These are phyloP conservation scores for Crossaster papposus DNA, from an alignment of 53 echinoderm and acorn worm genomes.

Conservation along the genomic window DNA sequence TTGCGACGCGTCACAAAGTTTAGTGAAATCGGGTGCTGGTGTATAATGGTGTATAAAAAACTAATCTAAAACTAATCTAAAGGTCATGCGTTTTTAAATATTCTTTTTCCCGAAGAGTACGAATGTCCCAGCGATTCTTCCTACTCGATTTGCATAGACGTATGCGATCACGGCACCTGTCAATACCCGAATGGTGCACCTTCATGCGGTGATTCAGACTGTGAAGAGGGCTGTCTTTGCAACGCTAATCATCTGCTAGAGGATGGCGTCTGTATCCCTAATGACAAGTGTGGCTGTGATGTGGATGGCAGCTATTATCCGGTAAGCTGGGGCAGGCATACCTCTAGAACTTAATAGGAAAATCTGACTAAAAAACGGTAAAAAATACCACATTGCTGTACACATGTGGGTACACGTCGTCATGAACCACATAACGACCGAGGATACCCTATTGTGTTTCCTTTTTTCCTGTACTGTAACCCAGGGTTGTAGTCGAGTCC, in stretches of 20 bases:
- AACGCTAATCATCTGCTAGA: slow-evolving; percentile 35
- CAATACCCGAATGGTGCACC: background rate
- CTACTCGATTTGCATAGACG: slow-evolving; percentile 30
- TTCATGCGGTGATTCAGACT: background rate
- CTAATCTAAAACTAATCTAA: no score
- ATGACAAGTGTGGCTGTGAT: slow-evolving; percentile 58
- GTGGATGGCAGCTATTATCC: slow-evolving; percentile 37
- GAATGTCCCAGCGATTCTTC: slow-evolving; percentile 15
- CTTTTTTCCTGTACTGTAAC: no score
- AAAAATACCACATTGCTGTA: no score
- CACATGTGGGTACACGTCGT: no score
- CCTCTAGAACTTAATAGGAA: slow-evolving; percentile 34
- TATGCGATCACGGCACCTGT: slow-evolving; percentile 19
- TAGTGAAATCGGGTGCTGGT: no score
- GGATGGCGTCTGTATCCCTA: slow-evolving; percentile 26
- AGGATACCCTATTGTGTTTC: no score
- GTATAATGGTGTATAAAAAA: no score
- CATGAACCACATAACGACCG: no score
- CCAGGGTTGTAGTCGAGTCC: no score
- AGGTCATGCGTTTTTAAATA: no score
- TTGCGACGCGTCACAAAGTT: no score
- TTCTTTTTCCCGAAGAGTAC: slow-evolving; percentile 13
- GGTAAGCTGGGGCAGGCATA: slow-evolving; percentile 36
- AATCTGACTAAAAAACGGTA: no score
- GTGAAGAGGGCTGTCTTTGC: slow-evolving; percentile 63